Base-by-base conservation (phyloP, 1,140 invertebrate species). In the Pogonomyrmex californicus region DNA sequence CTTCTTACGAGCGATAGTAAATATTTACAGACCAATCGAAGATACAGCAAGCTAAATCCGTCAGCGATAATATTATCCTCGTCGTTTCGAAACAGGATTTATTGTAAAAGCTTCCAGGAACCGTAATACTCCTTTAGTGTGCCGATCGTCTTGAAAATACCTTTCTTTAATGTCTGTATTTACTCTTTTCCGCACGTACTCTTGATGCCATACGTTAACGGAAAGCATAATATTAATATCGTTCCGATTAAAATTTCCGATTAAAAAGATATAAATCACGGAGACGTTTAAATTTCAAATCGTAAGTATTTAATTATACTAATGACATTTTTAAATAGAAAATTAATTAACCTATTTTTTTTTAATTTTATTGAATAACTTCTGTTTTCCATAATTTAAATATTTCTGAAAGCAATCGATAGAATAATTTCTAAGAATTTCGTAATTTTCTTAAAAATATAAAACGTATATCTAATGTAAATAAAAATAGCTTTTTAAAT, bases 21-120 rank as follows among this genome's bases (percentile, higher is more conserved):
- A 83, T 83, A 83, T 83, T 83, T 83, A 33, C 79, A 14, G 68
- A 75, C 68, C 79, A 83, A 83, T 83, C 68, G 68, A 75, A 73
- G 79, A 75, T 83, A 82, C 14, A 83, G 79, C 68, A 54, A 73
- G 68, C 54, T 60, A 73, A 73, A 83, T 83, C 68, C 79, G 58
- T 83, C 79, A 60, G 54, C 79, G 79, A 83, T 83, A 83, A 83
- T 75, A 75, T 83, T 83, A 83, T 83, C 79, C 66, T 5, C 79
- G 41, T 70, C 54, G 36, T 73, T 71, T 36, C 41, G 79, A 58
- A 58, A 82, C 51, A 73, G 47, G 68, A 75, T 83, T 83, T 83
- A 83, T 83, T 73, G 68, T 73, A 49, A 73, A 60, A 83, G 68
- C 68, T 73, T 49, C 41, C 23, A 38, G 17, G 41, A 60, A 75